Evolutionary conservation across 2,113 vertebrate species (phyloP).

Genomic region (Brachirus orientalis): DNA sequence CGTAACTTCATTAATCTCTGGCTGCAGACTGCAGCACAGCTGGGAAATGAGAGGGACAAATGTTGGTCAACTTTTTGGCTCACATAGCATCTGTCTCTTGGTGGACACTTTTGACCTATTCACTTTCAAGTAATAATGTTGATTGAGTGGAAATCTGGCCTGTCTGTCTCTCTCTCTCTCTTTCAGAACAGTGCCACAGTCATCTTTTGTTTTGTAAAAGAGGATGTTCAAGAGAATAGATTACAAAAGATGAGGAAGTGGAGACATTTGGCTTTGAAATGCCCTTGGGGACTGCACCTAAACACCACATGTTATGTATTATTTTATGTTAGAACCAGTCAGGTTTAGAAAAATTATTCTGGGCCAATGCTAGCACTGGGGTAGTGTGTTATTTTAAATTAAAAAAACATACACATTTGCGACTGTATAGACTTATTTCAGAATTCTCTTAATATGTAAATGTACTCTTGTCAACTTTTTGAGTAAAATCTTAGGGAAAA

Average conservation of each 20-base stretch:
- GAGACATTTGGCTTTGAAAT: not conserved
- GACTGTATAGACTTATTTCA: too few relatives aligned
- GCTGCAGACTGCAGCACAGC: conserved; percentile 19
- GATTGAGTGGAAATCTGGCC: too few relatives aligned
- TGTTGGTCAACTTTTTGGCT: not conserved
- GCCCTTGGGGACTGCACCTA: not conserved
- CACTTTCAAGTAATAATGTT: not conserved
- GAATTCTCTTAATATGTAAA: too few relatives aligned
- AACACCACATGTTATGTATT: not conserved
- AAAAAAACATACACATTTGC: too few relatives aligned
- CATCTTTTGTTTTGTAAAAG: not conserved
- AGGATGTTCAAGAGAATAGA: conserved; percentile 2
- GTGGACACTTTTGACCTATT: not conserved
- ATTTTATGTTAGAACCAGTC: not conserved
- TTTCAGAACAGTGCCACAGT: not conserved
- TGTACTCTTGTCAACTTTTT: too few relatives aligned
- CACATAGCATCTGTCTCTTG: conserved; percentile 11
- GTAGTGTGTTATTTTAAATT: too few relatives aligned
- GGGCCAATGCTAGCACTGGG: not conserved
- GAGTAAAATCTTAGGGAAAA: too few relatives aligned
- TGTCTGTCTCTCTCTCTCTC: not conserved
- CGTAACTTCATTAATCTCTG: conserved; percentile 20
- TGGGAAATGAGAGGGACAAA: conserved; percentile 1
- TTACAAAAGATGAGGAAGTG: not conserved
- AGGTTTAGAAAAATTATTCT: not conserved